Conservation (phyloP, 2,113 vertebrate genomes). For the Phocoena phocoena region DNA sequence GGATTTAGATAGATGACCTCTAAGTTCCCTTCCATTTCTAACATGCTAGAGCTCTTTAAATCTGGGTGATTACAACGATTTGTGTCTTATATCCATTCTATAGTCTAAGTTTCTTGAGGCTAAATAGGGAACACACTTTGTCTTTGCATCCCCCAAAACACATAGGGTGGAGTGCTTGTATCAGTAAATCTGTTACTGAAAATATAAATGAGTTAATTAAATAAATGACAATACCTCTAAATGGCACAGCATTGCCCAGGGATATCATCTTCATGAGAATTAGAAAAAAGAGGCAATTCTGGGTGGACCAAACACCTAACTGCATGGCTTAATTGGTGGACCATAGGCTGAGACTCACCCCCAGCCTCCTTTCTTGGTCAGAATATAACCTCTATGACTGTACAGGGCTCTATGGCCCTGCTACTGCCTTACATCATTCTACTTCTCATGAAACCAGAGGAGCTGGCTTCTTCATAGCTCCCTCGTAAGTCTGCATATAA, state of each 20-base stretch:
- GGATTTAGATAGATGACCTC: background rate
- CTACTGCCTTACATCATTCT: too few species aligned
- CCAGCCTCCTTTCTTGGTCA: background rate
- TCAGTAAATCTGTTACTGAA: background rate
- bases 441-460: background rate
- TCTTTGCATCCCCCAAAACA: background rate
- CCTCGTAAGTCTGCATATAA: background rate
- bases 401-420: background rate
- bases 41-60: background rate
- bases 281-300: background rate
- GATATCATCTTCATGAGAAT: background rate
- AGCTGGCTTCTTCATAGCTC: rapidly evolving
- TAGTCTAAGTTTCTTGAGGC: background rate
- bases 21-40: background rate
- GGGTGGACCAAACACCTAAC: background rate
- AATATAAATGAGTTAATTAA: background rate
- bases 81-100: background rate
- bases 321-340: rapidly evolving
- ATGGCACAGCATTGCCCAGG: background rate
- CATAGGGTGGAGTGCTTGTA: background rate
- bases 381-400: background rate
- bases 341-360: background rate
- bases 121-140: background rate
- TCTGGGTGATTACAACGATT: background rate
- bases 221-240: background rate